These are phyloP conservation scores for Mimas tiliae DNA, from an alignment of 2,888 invertebrate species.

Conservation along the genomic window DNA sequence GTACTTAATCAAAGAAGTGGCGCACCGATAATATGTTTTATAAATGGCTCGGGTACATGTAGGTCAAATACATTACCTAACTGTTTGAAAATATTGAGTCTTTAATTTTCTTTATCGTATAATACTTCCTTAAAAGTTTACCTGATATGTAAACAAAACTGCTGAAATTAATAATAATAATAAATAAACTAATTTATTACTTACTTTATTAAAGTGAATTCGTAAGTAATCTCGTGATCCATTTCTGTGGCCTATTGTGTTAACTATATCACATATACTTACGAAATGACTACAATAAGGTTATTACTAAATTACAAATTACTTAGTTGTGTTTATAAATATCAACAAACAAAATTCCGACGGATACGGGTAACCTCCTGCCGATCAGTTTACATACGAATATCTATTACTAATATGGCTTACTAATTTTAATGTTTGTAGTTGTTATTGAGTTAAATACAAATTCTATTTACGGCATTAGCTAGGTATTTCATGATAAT, in stretches of 20 bases:
- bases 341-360: slow-evolving; percentile 1
- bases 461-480: not conserved
- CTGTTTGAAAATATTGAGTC: too few species aligned
- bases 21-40: slow-evolving; percentile 30
- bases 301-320: too few species aligned
- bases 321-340: slow-evolving; percentile 7
- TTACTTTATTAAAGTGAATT: not conserved
- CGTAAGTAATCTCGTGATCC: not conserved
- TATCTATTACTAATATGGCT: not conserved
- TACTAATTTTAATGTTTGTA: not conserved
- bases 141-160: too few species aligned
- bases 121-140: too few species aligned
- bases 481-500: too few species aligned
- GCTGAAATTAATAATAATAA: too few species aligned
- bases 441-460: not conserved
- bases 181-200: not conserved
- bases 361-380: slow-evolving; percentile 3
- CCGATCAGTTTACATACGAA: not conserved
- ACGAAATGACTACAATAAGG: not conserved
- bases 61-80: slow-evolving; percentile 2
- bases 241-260: not conserved
- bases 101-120: too few species aligned
- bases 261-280: not conserved
- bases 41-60: not conserved
- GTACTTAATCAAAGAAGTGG: slow-evolving; percentile 40